Conservation (phyloP, 2,113 vertebrate species). For the Dermatemys mawii region DNA sequence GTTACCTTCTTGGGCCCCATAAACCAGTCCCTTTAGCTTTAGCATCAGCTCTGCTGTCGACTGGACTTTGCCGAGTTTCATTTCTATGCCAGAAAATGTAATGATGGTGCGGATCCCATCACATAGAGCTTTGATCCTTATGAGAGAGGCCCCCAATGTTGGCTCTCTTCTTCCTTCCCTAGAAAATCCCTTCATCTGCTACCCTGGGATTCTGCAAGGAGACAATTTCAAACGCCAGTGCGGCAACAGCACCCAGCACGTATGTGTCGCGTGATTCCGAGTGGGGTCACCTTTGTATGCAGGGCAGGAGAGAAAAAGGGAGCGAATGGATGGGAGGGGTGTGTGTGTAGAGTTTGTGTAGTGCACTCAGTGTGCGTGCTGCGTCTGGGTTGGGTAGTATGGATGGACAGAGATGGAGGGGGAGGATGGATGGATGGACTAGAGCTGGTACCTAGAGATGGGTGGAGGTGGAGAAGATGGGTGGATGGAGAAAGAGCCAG, state of each 20-base stretch:
- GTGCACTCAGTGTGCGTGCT: not conserved
- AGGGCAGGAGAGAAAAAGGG: not conserved
- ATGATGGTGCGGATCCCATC: not conserved
- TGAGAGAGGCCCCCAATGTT: not conserved
- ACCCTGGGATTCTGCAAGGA: not conserved
- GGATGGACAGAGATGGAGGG: not conserved
- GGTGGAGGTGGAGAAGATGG: not conserved
- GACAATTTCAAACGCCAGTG: not conserved
- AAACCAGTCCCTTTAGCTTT: not conserved
- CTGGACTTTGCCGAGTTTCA: not conserved
- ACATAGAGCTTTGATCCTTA: not conserved
- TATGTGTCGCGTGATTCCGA: not conserved
- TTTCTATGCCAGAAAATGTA: not conserved
- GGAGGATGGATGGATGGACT: not conserved
- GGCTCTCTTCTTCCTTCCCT: not conserved
- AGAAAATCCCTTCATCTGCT: not conserved
- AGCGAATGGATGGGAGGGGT: not conserved
- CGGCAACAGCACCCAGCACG: not conserved
- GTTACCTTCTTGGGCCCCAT: not conserved
- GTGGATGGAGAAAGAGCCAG: not conserved
- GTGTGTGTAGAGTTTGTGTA: not conserved
- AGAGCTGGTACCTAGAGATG: not conserved
- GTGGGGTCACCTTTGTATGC: not conserved
- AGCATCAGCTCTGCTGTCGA: not conserved
- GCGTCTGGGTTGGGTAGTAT: not conserved